A percentile compares a stretch with the other conserved stretches of the same genome.
phyloP scores from a whole-genome alignment of 2,888 invertebrate genomes.

The Standfussiana lucernea region DNA sequence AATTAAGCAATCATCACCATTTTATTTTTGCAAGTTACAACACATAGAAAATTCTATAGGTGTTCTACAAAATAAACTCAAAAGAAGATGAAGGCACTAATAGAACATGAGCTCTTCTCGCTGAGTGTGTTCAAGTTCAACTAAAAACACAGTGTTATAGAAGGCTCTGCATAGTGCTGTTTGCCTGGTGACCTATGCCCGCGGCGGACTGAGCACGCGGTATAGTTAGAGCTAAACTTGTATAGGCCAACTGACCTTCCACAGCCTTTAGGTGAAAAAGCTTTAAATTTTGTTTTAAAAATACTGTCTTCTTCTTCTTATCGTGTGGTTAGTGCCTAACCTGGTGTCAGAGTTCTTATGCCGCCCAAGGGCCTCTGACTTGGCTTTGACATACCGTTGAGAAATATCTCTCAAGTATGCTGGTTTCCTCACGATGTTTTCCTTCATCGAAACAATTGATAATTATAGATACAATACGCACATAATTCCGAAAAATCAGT shows the following conservation, averaged over 20 bases:
- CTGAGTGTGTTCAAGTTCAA: conserved; percentile 34
- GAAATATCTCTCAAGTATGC: too few relatives aligned
- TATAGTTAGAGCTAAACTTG: conserved; percentile 4
- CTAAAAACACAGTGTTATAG: conserved; percentile 11
- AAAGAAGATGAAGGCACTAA: neutral
- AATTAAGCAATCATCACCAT: neutral
- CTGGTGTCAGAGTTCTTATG: too few relatives aligned
- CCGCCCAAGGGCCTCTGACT: too few relatives aligned
- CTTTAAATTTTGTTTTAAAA: neutral
- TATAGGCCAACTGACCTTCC: neutral
- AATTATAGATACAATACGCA: too few relatives aligned
- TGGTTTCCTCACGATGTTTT: too few relatives aligned
- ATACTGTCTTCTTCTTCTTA: too few relatives aligned
- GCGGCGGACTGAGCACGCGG: conserved; percentile 14
- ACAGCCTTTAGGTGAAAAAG: neutral
- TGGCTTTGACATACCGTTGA: too few relatives aligned
- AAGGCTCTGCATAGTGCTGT: conserved; percentile 18
- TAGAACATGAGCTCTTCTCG: neutral
- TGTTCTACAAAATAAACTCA: neutral
- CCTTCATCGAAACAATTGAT: too few relatives aligned
- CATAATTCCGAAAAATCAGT: too few relatives aligned
- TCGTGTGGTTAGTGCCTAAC: too few relatives aligned
- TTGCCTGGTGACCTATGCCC: conserved; percentile 36
- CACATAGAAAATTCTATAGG: neutral
- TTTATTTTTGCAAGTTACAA: neutral